Percentiles rank a stretch among this genome's conserved stretches.
These are phyloP conservation scores for Prunella fulvescens DNA, from an alignment of 2,113 vertebrate genomes.

Conservation along the genomic window DNA sequence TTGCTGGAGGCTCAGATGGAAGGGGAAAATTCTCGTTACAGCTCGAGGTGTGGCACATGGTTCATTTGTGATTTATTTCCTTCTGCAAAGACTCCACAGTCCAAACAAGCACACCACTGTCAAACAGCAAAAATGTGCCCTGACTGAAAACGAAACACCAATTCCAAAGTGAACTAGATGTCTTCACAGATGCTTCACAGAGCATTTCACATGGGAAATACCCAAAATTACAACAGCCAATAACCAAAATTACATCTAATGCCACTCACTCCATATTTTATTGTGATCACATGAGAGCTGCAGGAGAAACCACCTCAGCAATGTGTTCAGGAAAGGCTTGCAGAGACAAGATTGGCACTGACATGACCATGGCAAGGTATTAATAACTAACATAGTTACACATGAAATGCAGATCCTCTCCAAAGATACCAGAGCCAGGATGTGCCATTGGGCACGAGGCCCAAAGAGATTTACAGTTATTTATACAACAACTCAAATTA, in stretches of 20 bases:
- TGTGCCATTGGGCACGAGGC: neutral
- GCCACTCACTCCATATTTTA: neutral
- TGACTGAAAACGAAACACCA: neutral
- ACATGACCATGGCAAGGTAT: accelerated
- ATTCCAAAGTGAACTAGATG: neutral
- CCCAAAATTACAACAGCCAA: neutral
- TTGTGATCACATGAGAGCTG: neutral
- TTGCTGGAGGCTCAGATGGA: neutral
- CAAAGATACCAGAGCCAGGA: neutral
- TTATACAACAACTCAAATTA: neutral
- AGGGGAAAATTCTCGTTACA: neutral
- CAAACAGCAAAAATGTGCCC: neutral
- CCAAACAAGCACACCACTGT: neutral
- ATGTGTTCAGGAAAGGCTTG: neutral
- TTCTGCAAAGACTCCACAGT: neutral
- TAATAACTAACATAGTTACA: neutral
- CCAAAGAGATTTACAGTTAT: neutral
- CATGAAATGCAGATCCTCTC: neutral
- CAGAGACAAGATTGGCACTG: neutral
- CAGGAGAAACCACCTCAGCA: neutral
- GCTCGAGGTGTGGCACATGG: neutral
- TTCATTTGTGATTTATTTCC: neutral
- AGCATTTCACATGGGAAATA: neutral
- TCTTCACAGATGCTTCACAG: neutral
- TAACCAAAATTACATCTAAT: neutral